phyloP scores from a whole-genome alignment of 2,797 vertebrate species.

The Propithecus deckenii region DNA sequence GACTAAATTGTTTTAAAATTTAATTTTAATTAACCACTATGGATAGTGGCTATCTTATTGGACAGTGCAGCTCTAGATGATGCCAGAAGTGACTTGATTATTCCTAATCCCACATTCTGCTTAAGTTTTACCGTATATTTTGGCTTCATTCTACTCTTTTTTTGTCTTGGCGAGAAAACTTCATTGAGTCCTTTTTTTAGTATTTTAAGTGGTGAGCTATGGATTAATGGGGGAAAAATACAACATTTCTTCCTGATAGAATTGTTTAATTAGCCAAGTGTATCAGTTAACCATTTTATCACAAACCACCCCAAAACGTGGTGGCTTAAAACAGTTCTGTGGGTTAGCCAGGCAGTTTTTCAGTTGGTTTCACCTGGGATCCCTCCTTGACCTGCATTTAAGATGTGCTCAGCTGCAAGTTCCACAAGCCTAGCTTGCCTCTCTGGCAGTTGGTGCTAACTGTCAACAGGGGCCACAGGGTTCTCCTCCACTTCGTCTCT shows the following conservation, averaged over 20 bases:
- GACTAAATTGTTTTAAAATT: not conserved
- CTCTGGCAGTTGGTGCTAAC: not conserved
- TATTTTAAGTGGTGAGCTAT: not conserved
- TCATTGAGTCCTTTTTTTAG: not conserved
- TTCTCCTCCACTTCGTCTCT: not conserved
- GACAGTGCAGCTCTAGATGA: not conserved
- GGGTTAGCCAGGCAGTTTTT: not conserved
- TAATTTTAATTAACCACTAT: not conserved
- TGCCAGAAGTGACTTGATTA: not conserved
- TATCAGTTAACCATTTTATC: not conserved
- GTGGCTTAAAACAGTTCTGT: not conserved
- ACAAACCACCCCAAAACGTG: not conserved
- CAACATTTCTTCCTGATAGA: not conserved
- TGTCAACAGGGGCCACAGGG: not conserved
- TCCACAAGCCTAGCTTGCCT: fast-evolving
- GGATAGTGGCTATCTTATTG: not conserved
- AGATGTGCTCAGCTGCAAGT: not conserved
- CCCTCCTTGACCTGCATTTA: not conserved
- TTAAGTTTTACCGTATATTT: fast-evolving
- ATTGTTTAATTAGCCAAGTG: not conserved
- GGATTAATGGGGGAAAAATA: not conserved
- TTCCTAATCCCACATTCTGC: not conserved
- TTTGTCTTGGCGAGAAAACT: not conserved
- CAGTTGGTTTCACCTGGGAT: not conserved
- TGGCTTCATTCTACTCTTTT: not conserved